phyloP scores from a whole-genome alignment of 2,797 vertebrate genomes.

The Xyrichtys novacula region DNA sequence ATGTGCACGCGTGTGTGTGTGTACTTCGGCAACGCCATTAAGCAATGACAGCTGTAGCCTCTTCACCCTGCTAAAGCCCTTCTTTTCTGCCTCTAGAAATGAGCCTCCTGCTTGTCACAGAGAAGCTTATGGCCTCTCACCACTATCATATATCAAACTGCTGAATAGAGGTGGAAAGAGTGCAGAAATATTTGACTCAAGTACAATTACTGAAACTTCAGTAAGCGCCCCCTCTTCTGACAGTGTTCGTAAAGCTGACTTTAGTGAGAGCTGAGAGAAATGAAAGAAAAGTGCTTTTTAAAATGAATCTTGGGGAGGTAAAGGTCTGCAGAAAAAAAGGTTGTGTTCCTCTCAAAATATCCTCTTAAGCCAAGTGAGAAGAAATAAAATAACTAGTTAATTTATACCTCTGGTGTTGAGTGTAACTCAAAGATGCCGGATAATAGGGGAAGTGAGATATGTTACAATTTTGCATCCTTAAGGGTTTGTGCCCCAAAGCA shows the following conservation, averaged over 20 bases:
- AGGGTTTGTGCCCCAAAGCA: slow-evolving; percentile 25
- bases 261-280: slow-evolving; percentile 44
- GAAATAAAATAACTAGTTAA: slow-evolving; percentile 62
- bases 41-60: slow-evolving; percentile 85
- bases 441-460: slow-evolving; percentile 29
- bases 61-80: slow-evolving; percentile 73
- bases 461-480: slow-evolving; percentile 27
- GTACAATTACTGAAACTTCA: slow-evolving; percentile 60
- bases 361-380: slow-evolving; percentile 45
- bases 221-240: slow-evolving; percentile 57
- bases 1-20: slow-evolving; percentile 6
- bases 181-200: slow-evolving; percentile 73
- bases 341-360: slow-evolving; percentile 47
- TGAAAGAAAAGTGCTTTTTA: slow-evolving; percentile 49
- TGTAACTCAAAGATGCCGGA: slow-evolving; percentile 30
- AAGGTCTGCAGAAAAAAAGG: slow-evolving; percentile 40
- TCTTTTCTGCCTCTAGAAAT: slow-evolving; percentile 73
- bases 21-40: slow-evolving; percentile 68
- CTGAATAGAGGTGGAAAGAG: slow-evolving; percentile 70
- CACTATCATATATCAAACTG: slow-evolving; percentile 70
- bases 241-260: slow-evolving; percentile 22
- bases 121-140: slow-evolving; percentile 69
- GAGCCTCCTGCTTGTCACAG: slow-evolving; percentile 69
- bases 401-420: slow-evolving; percentile 63
- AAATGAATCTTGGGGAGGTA: slow-evolving; percentile 52